A percentile compares a stretch with the other conserved stretches of the same genome.
Conservation (phyloP, 2,888 invertebrate species). For the Leptinotarsa haldemani region DNA sequence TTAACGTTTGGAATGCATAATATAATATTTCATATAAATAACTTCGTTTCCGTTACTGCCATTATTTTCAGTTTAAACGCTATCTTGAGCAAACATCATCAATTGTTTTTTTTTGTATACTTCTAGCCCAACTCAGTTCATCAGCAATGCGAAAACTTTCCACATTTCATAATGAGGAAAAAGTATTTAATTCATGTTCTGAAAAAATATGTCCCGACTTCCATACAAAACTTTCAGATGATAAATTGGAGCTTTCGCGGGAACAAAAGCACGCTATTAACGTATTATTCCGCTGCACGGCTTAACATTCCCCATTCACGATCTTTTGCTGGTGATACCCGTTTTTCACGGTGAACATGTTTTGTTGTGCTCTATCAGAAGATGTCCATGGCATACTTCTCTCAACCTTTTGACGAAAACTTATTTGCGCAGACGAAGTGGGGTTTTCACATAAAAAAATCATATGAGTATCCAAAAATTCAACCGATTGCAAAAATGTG, state of each 20-base stretch:
- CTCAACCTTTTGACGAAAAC: not conserved
- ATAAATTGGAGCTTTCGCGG: constrained; percentile 22
- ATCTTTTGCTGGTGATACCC: constrained; percentile 7
- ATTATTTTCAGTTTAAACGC: too few relatives aligned
- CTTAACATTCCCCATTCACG: constrained; percentile 26
- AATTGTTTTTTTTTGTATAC: too few relatives aligned
- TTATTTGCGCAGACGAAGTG: not conserved
- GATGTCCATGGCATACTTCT: not conserved
- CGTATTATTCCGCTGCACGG: constrained; percentile 21
- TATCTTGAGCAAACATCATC: too few relatives aligned
- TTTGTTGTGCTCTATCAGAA: not conserved
- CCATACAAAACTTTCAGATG: constrained; percentile 13
- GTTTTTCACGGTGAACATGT: constrained; percentile 15
- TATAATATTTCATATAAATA: too few relatives aligned
- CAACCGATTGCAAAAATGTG: too few relatives aligned
- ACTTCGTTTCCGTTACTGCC: too few relatives aligned
- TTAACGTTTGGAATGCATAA: too few relatives aligned
- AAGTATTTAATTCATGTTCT: not conserved
- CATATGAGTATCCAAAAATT: too few relatives aligned
- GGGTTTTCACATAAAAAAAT: too few relatives aligned
- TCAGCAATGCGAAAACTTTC: not conserved
- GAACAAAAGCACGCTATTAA: constrained; percentile 27
- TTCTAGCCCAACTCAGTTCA: not conserved
- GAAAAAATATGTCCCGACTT: not conserved
- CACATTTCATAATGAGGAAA: not conserved